phyloP scores from a whole-genome alignment of 2,113 vertebrate genomes.

The Poecilia latipinna region DNA sequence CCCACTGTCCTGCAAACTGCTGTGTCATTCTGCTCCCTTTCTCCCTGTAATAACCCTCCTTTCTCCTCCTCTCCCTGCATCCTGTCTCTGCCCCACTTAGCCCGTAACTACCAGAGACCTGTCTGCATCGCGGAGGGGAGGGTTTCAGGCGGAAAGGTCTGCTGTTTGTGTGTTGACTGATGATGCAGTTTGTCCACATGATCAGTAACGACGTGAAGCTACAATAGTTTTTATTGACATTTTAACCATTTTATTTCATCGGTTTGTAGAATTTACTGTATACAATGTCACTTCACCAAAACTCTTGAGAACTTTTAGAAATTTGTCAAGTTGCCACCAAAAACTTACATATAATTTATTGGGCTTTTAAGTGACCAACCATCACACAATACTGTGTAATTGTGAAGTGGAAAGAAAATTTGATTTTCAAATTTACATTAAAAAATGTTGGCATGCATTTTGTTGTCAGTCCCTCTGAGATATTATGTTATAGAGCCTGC shows the following conservation, averaged over 20 bases:
- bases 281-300: no score
- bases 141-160: background rate
- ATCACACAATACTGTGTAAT: no score
- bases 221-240: conserved; percentile 4
- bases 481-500: no score
- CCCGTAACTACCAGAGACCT: conserved; percentile 31
- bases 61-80: conserved; percentile 25
- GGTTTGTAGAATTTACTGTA: background rate
- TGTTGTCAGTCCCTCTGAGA: no score
- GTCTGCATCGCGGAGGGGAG: conserved; percentile 3
- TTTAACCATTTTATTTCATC: background rate
- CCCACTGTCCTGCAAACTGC: conserved; percentile 67
- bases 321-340: no score
- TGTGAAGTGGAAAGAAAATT: no score
- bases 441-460: no score
- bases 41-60: conserved; percentile 46
- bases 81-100: conserved; percentile 38
- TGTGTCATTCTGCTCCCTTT: conserved; percentile 70
- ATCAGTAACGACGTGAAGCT: background rate
- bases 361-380: no score
- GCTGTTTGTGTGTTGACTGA: background rate
- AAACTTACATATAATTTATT: no score
- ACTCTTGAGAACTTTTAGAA: no score
- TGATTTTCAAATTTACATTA: no score
- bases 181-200: conserved; percentile 21